These are phyloP conservation scores for Tympanoctomys barrerae DNA, from an alignment of 2,797 vertebrate genomes.

Conservation along the genomic window DNA sequence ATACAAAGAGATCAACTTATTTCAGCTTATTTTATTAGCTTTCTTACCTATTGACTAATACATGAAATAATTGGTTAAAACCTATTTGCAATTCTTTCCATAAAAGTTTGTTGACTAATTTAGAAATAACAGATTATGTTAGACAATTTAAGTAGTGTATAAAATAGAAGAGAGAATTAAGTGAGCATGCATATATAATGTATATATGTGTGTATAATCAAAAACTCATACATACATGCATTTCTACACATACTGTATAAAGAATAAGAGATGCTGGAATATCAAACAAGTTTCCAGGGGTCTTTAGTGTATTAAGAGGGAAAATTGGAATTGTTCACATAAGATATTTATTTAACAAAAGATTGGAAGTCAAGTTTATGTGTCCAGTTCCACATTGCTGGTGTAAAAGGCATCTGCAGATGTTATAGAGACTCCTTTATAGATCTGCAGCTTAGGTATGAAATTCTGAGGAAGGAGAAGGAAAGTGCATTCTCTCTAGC, in stretches of 20 bases:
- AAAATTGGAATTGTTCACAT: background rate
- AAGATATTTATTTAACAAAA: conserved; percentile 33
- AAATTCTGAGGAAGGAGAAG: background rate
- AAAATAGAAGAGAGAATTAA: background rate
- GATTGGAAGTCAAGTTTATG: background rate
- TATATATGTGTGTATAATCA: background rate
- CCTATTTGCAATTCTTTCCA: background rate
- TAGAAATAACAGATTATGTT: conserved; percentile 26
- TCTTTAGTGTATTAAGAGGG: background rate
- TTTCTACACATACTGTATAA: background rate
- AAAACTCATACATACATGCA: background rate
- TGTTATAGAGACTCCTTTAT: background rate
- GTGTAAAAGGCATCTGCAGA: background rate
- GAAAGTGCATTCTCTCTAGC: background rate
- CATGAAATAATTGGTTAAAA: background rate
- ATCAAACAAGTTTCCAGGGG: background rate
- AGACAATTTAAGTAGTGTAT: conserved; percentile 2
- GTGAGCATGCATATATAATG: background rate
- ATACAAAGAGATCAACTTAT: background rate
- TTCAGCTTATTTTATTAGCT: background rate
- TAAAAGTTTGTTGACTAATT: background rate
- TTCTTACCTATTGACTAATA: background rate
- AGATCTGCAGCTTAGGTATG: background rate
- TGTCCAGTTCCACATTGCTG: background rate
- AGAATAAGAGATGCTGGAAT: background rate